phyloP scores from a whole-genome alignment of 2,797 vertebrate genomes.

The Hippocampus kuda region DNA sequence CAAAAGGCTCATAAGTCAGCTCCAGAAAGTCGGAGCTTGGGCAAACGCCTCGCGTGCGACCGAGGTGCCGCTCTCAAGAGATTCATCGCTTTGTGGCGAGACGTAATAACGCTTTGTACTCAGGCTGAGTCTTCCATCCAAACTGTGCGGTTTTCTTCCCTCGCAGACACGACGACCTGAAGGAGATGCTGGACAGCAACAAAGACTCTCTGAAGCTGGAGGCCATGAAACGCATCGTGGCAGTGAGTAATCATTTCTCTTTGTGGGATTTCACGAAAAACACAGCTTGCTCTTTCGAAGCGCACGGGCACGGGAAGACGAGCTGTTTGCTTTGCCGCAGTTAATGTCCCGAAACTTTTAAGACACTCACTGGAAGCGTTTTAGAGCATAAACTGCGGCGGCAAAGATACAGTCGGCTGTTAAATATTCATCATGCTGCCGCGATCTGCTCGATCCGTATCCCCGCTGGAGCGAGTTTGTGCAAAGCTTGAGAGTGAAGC shows the following conservation, averaged over 20 bases:
- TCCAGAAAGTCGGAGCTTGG: background rate
- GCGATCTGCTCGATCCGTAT: background rate
- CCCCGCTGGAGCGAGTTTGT: background rate
- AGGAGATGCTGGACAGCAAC: conserved; percentile 98
- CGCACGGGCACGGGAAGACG: background rate
- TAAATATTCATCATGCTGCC: conserved; percentile 59
- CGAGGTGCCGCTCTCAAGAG: background rate
- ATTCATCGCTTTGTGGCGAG: background rate
- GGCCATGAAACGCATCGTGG: conserved; percentile 98
- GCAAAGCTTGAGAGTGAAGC: background rate
- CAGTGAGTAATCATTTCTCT: conserved; percentile 67
- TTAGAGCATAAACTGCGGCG: conserved; percentile 8
- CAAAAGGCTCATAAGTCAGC: background rate
- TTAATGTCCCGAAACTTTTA: conserved; percentile 8
- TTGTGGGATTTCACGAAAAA: conserved; percentile 9
- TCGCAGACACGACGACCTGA: conserved; percentile 89
- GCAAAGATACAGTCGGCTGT: conserved; percentile 38
- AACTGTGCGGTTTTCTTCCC: conserved; percentile 4
- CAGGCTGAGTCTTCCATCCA: background rate
- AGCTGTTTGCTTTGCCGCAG: background rate
- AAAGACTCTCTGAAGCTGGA: conserved; percentile 98
- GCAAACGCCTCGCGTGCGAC: background rate
- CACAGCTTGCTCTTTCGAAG: background rate
- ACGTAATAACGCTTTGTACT: background rate
- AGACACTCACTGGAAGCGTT: conserved; percentile 10